A percentile compares a stretch with the other conserved stretches of the same genome.
phyloP scores from a whole-genome alignment of 53 echinoderm and acorn worm species.

The Paracentrotus lividus region DNA sequence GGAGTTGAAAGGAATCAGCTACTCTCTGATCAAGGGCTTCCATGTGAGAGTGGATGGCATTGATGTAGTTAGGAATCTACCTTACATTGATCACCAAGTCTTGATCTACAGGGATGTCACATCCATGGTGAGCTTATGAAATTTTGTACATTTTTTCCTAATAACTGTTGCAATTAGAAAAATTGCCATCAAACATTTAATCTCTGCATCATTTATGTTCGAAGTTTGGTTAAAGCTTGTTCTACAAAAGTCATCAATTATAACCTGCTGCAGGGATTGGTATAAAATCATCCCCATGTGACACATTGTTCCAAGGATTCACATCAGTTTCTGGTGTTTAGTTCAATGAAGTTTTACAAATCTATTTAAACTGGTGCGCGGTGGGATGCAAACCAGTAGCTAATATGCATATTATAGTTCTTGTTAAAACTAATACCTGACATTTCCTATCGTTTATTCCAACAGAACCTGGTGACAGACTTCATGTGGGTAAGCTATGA shows the following conservation, averaged over 20 bases:
- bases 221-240: not conserved
- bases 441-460: not conserved
- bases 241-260: not conserved
- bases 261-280: not conserved
- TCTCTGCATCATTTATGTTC: no score
- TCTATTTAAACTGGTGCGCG: not conserved
- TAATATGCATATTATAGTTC: not conserved
- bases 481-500: slow-evolving; percentile 79
- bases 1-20: slow-evolving; percentile 59
- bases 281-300: no score
- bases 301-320: not conserved
- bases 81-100: slow-evolving; percentile 49
- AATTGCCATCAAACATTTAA: no score
- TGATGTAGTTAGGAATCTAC: slow-evolving; percentile 62
- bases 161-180: no score
- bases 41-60: slow-evolving; percentile 75
- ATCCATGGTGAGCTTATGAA: slow-evolving; percentile 76
- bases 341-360: not conserved
- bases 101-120: slow-evolving; percentile 19
- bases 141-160: no score
- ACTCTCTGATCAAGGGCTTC: slow-evolving; percentile 66
- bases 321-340: not conserved
- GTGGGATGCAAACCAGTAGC: not conserved
- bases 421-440: not conserved
- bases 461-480: slow-evolving; percentile 69